Evolutionary conservation across 1,140 invertebrate species (phyloP).

Genomic region (Drosophila sechellia): DNA sequence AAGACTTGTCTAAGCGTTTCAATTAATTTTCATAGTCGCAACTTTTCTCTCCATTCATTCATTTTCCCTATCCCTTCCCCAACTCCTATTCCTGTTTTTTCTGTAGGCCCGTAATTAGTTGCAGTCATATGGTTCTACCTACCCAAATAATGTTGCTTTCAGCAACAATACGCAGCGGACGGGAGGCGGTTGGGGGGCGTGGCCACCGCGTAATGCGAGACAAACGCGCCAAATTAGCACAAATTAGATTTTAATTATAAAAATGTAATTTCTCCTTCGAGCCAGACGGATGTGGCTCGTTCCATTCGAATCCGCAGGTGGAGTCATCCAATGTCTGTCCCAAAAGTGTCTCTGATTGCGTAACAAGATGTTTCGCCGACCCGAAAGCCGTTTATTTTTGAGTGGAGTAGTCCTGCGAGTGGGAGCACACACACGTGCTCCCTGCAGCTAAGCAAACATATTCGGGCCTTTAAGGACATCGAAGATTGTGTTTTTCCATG

Average conservation of each 20-base stretch:
- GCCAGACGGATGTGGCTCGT: slow-evolving; percentile 7
- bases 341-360: slow-evolving; percentile 27
- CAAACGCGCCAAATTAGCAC: slow-evolving; percentile 64
- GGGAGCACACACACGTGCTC: slow-evolving; percentile 9
- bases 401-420: background rate
- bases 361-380: slow-evolving; percentile 8
- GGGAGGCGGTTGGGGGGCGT: slow-evolving; percentile 4
- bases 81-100: slow-evolving; percentile 1
- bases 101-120: slow-evolving; percentile 56
- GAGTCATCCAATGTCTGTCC: background rate
- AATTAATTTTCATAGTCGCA: slow-evolving; percentile 77
- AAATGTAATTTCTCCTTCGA: slow-evolving; percentile 39
- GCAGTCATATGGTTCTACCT: slow-evolving; percentile 12
- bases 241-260: slow-evolving; percentile 72
- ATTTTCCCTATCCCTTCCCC: background rate
- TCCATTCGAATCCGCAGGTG: background rate
- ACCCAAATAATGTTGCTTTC: slow-evolving; percentile 29
- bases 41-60: slow-evolving; percentile 22
- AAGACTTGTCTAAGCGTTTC: slow-evolving; percentile 77
- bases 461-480: slow-evolving; percentile 14
- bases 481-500: slow-evolving; percentile 15
- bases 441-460: slow-evolving; percentile 55
- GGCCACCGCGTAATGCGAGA: slow-evolving; percentile 43
- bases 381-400: background rate
- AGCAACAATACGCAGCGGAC: slow-evolving; percentile 27